These are phyloP conservation scores for Chelon auratus DNA, from an alignment of 2,797 vertebrate species.

Conservation along the genomic window DNA sequence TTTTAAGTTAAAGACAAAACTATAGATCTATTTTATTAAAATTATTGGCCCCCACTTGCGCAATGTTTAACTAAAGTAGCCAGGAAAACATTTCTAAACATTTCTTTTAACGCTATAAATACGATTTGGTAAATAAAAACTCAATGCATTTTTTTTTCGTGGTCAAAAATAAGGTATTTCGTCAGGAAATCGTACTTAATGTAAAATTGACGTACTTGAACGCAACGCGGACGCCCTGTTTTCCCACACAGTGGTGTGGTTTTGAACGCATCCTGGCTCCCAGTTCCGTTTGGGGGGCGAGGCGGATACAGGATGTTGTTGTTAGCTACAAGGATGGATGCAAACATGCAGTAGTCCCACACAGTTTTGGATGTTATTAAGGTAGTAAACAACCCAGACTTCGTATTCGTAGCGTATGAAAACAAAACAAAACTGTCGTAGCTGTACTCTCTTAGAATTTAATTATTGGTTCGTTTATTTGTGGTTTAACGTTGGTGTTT, in stretches of 20 bases:
- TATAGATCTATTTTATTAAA: too few species aligned
- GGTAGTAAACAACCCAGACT: slow-evolving; percentile 47
- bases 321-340: slow-evolving; percentile 48
- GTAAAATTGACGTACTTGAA: too few species aligned
- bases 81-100: too few species aligned
- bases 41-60: too few species aligned
- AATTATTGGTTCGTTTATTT: neutral
- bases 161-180: too few species aligned
- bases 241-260: neutral
- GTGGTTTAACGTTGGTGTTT: neutral
- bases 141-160: too few species aligned
- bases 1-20: too few species aligned
- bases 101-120: too few species aligned
- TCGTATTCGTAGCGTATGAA: neutral
- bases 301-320: slow-evolving; percentile 33
- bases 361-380: slow-evolving; percentile 55
- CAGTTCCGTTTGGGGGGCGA: neutral
- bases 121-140: too few species aligned
- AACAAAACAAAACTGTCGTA: neutral
- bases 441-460: neutral
- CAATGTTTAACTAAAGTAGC: too few species aligned
- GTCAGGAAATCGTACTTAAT: too few species aligned
- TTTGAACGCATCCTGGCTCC: slow-evolving; percentile 54
- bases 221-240: neutral
- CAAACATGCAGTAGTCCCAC: slow-evolving; percentile 32